Evolutionary conservation across 2,797 vertebrate species (phyloP).

Genomic region (Syndactyla subalaris): DNA sequence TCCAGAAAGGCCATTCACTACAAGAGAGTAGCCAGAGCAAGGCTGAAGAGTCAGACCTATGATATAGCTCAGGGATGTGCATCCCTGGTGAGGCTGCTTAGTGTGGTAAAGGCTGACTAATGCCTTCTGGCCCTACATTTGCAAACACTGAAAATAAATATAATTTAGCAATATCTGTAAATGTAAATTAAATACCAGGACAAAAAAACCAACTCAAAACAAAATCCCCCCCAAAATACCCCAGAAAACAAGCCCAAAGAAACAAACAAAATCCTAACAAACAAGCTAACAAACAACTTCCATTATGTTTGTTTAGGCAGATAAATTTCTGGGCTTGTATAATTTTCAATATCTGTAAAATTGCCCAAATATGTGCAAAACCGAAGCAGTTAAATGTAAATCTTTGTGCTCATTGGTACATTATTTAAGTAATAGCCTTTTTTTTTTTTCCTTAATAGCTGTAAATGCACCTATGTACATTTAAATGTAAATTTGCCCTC

Average conservation of each 20-base stretch:
- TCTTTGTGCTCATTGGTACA: neutral
- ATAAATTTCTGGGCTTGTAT: neutral
- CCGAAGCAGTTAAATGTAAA: neutral
- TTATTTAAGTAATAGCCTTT: neutral
- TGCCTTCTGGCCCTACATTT: neutral
- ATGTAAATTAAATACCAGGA: neutral
- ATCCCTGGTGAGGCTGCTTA: neutral
- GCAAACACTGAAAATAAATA: neutral
- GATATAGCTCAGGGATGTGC: too few relatives aligned
- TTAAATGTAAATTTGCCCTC: neutral
- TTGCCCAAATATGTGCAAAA: neutral
- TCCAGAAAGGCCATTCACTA: neutral
- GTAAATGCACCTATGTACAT: neutral
- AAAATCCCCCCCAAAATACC: neutral
- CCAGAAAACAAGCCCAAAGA: fast-evolving
- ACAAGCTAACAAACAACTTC: neutral
- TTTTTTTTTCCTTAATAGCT: neutral
- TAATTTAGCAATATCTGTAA: neutral
- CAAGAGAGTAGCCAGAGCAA: neutral
- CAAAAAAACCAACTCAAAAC: neutral
- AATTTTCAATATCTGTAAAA: neutral
- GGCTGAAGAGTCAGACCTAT: neutral
- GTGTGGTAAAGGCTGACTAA: neutral
- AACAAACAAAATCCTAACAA: neutral
- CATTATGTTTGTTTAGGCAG: neutral